phyloP scores from a whole-genome alignment of 2,113 vertebrate species.

The Urocynchramus pylzowi region DNA sequence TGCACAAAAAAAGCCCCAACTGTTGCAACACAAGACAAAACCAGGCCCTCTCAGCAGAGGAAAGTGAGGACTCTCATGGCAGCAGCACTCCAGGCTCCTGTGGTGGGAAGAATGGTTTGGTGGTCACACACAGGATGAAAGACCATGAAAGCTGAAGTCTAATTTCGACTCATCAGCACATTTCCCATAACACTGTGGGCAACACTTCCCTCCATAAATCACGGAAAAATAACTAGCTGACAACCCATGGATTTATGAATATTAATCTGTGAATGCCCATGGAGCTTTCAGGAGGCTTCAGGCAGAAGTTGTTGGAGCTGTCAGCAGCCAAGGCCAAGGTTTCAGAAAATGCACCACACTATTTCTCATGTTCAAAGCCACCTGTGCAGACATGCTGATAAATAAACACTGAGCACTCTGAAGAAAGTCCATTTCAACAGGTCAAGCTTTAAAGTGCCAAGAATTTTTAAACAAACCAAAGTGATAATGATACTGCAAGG shows the following conservation, averaged over 20 bases:
- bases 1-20: not conserved
- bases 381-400: not conserved
- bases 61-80: not conserved
- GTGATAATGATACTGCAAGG: not conserved
- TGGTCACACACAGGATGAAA: conserved; percentile 24
- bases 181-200: conserved; percentile 1
- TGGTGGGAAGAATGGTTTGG: conserved; percentile 12
- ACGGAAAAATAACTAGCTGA: not conserved
- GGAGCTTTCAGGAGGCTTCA: not conserved
- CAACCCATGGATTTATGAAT: not conserved
- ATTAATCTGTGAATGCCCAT: not conserved
- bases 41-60: not conserved
- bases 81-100: not conserved
- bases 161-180: not conserved
- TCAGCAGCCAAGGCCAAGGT: not conserved
- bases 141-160: not conserved
- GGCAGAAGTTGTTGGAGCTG: not conserved
- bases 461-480: not conserved
- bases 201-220: not conserved
- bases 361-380: not conserved
- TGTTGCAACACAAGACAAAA: not conserved
- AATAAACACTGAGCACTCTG: not conserved
- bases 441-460: not conserved
- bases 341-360: not conserved
- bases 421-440: not conserved